Percentiles rank a stretch among this genome's conserved stretches.
Evolutionary conservation across 2,888 invertebrate species (phyloP).

Genomic region (Physocephala rufipes): DNA sequence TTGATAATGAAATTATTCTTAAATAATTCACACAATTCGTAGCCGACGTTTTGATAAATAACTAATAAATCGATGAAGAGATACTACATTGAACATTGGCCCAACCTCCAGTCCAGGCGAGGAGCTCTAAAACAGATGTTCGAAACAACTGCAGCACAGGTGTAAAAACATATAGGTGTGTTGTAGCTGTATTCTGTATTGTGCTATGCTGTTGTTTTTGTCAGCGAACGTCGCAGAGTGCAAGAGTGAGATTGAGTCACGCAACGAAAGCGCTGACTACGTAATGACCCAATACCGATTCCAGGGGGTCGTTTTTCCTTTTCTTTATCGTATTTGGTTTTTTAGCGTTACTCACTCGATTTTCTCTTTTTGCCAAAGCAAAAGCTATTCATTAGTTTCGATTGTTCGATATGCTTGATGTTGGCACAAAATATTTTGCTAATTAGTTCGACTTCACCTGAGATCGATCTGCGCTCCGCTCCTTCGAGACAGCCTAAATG

Average conservation of each 20-base stretch:
- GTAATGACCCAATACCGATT: conserved; percentile 6
- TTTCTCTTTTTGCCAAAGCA: neutral
- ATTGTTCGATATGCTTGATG: neutral
- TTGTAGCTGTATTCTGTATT: neutral
- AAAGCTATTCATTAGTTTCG: neutral
- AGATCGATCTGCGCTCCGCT: neutral
- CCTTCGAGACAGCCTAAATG: too few relatives aligned
- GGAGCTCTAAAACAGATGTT: neutral
- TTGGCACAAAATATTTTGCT: neutral
- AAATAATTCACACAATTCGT: neutral
- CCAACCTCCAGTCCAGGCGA: neutral
- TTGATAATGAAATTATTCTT: neutral
- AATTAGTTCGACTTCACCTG: conserved; percentile 9
- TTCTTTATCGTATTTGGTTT: neutral
- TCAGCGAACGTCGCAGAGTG: conserved; percentile 12
- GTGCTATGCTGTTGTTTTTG: conserved; percentile 30
- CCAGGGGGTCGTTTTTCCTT: conserved; percentile 21
- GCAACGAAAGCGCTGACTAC: conserved; percentile 11
- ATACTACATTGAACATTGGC: neutral
- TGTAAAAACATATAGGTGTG: conserved; percentile 26
- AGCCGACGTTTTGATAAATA: neutral
- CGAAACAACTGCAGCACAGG: conserved; percentile 17
- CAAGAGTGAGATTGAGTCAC: conserved; percentile 36
- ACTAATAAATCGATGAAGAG: neutral
- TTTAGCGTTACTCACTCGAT: neutral